Conservation (phyloP, 2,888 invertebrate genomes). For the Parasteatoda lunata region DNA sequence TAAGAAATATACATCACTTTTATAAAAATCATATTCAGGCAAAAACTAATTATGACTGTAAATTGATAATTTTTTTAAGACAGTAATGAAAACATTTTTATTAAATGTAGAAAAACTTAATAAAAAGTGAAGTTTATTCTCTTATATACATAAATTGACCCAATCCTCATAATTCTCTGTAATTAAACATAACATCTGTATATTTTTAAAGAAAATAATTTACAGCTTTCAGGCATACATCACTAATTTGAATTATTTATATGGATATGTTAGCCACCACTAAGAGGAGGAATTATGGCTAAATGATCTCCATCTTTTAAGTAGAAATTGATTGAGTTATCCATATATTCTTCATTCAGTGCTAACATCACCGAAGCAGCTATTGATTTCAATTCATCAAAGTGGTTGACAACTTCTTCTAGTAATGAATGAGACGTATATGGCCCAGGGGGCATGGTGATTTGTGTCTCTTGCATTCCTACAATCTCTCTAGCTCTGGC, state of each 20-base stretch:
- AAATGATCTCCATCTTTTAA: slow-evolving; percentile 84
- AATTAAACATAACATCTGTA: too few species aligned
- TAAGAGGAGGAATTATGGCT: slow-evolving; percentile 94
- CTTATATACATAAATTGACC: too few species aligned
- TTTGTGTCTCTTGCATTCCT: slow-evolving; percentile 79
- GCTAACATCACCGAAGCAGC: slow-evolving; percentile 82
- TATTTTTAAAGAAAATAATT: too few species aligned
- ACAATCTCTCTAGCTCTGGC: slow-evolving; percentile 90
- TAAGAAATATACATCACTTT: too few species aligned
- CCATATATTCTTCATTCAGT: slow-evolving; percentile 86
- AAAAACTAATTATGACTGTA: too few species aligned
- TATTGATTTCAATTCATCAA: slow-evolving; percentile 80
- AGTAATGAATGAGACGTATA: slow-evolving; percentile 79
- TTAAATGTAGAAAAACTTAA: too few species aligned
- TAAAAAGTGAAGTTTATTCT: too few species aligned
- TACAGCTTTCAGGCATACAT: too few species aligned
- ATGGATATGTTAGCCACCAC: slow-evolving; percentile 83
- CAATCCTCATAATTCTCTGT: too few species aligned
- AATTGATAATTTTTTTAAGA: too few species aligned
- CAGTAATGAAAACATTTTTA: too few species aligned
- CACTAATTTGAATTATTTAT: background rate
- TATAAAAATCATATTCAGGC: too few species aligned
- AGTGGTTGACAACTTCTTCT: slow-evolving; percentile 79
- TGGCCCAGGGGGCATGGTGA: slow-evolving; percentile 77
- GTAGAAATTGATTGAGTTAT: slow-evolving; percentile 77